Evolutionary conservation across 1,140 invertebrate genomes (phyloP).

Genomic region (Macrosteles quadrilineatus): DNA sequence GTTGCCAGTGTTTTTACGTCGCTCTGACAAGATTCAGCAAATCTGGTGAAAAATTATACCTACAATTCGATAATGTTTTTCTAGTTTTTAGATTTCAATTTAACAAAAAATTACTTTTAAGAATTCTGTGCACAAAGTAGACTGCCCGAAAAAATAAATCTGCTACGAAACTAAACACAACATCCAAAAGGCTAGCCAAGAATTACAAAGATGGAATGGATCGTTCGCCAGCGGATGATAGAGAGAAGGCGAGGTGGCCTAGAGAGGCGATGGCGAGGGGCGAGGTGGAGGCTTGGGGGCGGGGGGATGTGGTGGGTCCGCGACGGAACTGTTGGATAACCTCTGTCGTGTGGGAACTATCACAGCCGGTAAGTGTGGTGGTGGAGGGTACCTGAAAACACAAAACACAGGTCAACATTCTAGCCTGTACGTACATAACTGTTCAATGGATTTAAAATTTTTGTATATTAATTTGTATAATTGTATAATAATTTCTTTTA

Average conservation of each 20-base stretch:
- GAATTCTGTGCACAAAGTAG: background rate
- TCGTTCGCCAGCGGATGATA: background rate
- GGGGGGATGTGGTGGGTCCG: conserved; percentile 35
- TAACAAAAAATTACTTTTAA: too few species aligned
- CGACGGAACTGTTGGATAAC: conserved; percentile 30
- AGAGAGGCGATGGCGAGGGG: conserved; percentile 31
- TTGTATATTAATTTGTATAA: too few species aligned
- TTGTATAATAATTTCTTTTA: too few species aligned
- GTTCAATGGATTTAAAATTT: too few species aligned
- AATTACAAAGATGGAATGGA: conserved; percentile 20
- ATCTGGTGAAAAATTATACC: too few species aligned
- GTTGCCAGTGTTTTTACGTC: too few species aligned
- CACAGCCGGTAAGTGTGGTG: conserved; percentile 37
- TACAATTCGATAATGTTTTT: too few species aligned
- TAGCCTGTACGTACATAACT: too few species aligned
- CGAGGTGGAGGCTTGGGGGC: conserved; percentile 2
- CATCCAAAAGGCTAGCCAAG: background rate
- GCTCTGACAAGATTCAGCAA: too few species aligned
- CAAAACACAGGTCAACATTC: too few species aligned
- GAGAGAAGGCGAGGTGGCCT: background rate
- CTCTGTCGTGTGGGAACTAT: conserved; percentile 38
- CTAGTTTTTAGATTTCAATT: too few species aligned
- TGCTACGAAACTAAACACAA: conserved; percentile 5
- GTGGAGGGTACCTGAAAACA: conserved; percentile 36
- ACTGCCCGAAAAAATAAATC: background rate